Evolutionary conservation across 1,140 invertebrate genomes (phyloP), one percentile per base, ranked within the genome.

Genomic region (Conopomorpha cramerella): DNA sequence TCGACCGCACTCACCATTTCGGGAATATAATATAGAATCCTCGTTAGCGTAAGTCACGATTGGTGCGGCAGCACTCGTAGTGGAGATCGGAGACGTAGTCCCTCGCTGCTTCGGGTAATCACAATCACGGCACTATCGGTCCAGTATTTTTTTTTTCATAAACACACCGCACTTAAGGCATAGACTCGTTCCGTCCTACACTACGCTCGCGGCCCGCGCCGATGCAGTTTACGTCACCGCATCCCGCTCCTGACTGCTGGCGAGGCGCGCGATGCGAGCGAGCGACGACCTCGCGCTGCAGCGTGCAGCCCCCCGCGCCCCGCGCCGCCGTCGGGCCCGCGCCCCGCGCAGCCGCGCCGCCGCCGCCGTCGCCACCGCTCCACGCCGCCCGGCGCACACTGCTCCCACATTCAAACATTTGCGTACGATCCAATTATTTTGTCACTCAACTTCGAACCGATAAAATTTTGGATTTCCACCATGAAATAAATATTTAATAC

Each of bases 231-330:
- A 72, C 70, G 70, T 74, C 70, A 74, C 70, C 70, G 70, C 70
- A 74, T 71, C 70, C 70, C 70, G 70, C 70, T 74, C 66, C 70
- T 63, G 66, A 74, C 70, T 74, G 70, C 70, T 74, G 70, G 56
- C 66, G 28, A 46, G 39, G 39, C 56, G 51, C 70, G 65, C 70
- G 56, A 66, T 64, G 68, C 68, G 66, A 71, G 64, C 66, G 68
- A 66, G 66, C 64, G 70, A 64, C 70, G 70, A 55, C 62, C 64
- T 71, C 56, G n/a, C 68, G 66, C 64, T 71, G 66, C 70, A 71
- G 57, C 62, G 66, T 71, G 56, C 59, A 63, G 59, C 65, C 62
- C 61, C 66, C 62, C 36, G 23, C 10, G 39, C 35, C 16, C 65
- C 66, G 67, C 68, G 66, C 64, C 70, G 68, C 56, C 62, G 64